Conservation (phyloP, 1,140 invertebrate species). For the Leptinotarsa texana region DNA sequence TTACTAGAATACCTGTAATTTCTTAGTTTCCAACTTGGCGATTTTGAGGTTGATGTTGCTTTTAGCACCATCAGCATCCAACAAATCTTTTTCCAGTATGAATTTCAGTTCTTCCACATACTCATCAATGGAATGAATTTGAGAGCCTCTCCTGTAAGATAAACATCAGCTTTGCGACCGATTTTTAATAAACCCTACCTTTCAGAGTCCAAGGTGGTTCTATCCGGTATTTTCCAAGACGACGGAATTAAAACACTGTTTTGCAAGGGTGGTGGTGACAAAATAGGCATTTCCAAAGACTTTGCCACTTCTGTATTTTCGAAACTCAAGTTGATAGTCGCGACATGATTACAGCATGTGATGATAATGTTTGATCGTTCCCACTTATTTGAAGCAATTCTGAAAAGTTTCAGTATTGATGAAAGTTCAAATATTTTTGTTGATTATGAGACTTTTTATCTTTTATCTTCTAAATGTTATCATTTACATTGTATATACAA, state of each 20-base stretch:
- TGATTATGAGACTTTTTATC: no score
- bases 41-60: constrained; percentile 51
- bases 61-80: constrained; percentile 25
- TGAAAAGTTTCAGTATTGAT: constrained; percentile 1
- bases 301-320: constrained; percentile 35
- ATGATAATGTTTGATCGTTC: constrained; percentile 53
- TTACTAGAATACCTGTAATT: constrained; percentile 41
- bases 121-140: background rate
- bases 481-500: no score
- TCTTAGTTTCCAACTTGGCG: constrained; percentile 48
- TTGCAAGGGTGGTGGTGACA: constrained; percentile 52
- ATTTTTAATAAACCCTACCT: background rate
- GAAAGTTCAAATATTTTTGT: no score
- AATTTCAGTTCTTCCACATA: constrained; percentile 35
- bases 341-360: constrained; percentile 56
- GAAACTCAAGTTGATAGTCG: constrained; percentile 44
- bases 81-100: constrained; percentile 43
- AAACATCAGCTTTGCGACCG: background rate
- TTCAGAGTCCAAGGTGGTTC: background rate
- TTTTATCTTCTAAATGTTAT: no score
- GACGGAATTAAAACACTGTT: constrained; percentile 52
- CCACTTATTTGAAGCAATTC: constrained; percentile 39
- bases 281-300: constrained; percentile 36
- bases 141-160: background rate
- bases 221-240: constrained; percentile 31